A percentile compares a stretch with the other conserved stretches of the same genome.
Conservation (phyloP, 37 sponge, comb jelly and placozoan species). For the Hormiphora californensis region DNA sequence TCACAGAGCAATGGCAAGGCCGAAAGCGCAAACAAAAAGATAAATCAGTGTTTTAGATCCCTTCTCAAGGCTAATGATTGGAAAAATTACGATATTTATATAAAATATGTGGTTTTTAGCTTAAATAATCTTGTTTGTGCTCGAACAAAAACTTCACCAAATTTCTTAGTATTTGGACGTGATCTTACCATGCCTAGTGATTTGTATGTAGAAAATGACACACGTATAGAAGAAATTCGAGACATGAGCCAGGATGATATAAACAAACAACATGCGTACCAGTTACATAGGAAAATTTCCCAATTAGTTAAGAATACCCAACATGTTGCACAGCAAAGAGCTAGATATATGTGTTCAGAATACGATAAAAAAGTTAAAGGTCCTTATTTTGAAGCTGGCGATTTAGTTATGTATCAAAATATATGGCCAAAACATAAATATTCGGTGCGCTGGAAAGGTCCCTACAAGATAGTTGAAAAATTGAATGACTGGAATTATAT, state of each 20-base stretch:
- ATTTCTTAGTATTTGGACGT: background rate
- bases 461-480: no score
- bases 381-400: slow-evolving; percentile 6
- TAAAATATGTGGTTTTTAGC: background rate
- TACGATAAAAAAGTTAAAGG: slow-evolving; percentile 29
- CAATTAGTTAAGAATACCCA: background rate
- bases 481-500: no score
- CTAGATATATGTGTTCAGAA: background rate
- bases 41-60: background rate
- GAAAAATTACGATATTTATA: background rate
- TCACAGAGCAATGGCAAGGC: background rate
- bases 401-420: background rate
- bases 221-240: background rate
- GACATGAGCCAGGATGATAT: background rate
- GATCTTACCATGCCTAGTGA: background rate
- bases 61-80: background rate
- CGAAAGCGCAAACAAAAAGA: background rate
- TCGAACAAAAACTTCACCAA: background rate
- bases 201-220: background rate
- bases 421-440: no score
- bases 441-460: no score
- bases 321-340: background rate
- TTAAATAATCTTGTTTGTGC: background rate
- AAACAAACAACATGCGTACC: background rate
- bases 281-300: background rate